phyloP scores from a whole-genome alignment of 2,113 vertebrate species.

The Sander lucioperca region DNA sequence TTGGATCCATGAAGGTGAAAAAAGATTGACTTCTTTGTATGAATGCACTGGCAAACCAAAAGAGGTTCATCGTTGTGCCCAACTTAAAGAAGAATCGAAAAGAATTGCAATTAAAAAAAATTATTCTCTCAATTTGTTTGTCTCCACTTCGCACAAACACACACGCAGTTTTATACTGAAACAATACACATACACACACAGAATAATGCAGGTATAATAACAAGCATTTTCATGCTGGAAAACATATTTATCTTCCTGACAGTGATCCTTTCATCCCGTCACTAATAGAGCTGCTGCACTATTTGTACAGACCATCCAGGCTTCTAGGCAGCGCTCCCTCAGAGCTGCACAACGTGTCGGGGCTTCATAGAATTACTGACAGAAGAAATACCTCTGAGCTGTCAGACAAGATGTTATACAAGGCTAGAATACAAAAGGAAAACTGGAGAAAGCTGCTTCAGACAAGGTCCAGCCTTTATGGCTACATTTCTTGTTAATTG shows the following conservation, averaged over 20 bases:
- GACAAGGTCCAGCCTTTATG: neutral
- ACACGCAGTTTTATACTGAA: neutral
- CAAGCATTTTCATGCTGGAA: neutral
- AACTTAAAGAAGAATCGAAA: neutral
- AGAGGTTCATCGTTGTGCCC: neutral
- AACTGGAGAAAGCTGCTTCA: neutral
- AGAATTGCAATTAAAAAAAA: neutral
- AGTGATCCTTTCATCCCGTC: constrained; percentile 33
- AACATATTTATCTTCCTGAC: neutral
- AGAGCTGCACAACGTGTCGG: constrained; percentile 22
- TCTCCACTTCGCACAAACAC: neutral
- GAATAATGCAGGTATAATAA: neutral
- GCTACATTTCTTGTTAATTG: neutral
- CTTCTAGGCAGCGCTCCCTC: constrained; percentile 30
- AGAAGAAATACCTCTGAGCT: constrained; percentile 30
- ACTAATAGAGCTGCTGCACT: constrained; percentile 30
- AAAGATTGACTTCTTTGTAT: too few species aligned
- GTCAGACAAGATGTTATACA: neutral
- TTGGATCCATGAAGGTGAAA: neutral
- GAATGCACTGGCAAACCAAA: neutral
- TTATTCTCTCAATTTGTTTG: neutral
- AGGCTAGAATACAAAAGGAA: neutral
- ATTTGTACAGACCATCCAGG: constrained; percentile 24
- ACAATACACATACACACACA: neutral
- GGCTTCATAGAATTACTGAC: constrained; percentile 9